Conservation (phyloP, 1,140 invertebrate species). For the honey bee (Apis mellifera) region Amel_HAv3.1 CM009945.2:2750501-2751000, state of each 20-base stretch:
- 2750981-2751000: neutral
- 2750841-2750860: neutral
- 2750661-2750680: constrained; percentile 6
- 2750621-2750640: constrained; percentile 37
- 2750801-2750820: constrained; percentile 13
- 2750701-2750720: constrained; percentile 36
- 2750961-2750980: neutral
- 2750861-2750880: neutral
- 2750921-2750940: neutral
- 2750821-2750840: constrained; percentile 25
- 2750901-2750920: neutral
- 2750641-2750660: constrained; percentile 18
- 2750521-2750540: constrained; percentile 39
- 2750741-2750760: constrained; percentile 24
- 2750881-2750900: neutral
- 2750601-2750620: constrained; percentile 4
- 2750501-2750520: constrained; percentile 15
- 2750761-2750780: constrained; percentile 31
- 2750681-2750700: neutral
- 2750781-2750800: constrained; percentile 47
- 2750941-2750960: constrained; percentile 1
- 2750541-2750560: constrained; percentile 6
- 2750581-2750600: constrained; percentile 29
- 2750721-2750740: constrained; percentile 14
- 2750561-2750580: constrained; percentile 11